Evolutionary conservation across 2,113 vertebrate genomes (phyloP).

Genomic region (Romanogobio albipinnatus): DNA sequence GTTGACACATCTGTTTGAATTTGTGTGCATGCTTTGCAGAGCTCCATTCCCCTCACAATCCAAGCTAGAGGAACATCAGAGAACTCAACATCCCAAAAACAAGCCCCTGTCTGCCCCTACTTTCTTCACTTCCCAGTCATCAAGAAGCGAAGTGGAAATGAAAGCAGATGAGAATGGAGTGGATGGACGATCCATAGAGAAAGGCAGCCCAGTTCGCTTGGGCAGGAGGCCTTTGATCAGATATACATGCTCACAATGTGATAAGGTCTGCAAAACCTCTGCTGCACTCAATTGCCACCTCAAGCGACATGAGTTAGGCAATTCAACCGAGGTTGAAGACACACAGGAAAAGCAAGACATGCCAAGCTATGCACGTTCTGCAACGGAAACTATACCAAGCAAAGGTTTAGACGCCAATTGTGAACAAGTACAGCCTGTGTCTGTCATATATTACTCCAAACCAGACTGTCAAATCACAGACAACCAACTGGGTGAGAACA

Average conservation of each 20-base stretch:
- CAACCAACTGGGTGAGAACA: constrained; percentile 47
- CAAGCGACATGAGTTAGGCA: constrained; percentile 80
- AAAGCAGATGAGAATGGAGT: constrained; percentile 63
- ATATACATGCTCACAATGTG: constrained; percentile 83
- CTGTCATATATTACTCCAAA: constrained; percentile 78
- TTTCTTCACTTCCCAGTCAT: constrained; percentile 37
- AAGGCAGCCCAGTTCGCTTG: constrained; percentile 67
- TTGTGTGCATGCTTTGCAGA: constrained; percentile 77
- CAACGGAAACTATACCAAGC: constrained; percentile 55
- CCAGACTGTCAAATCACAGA: constrained; percentile 57
- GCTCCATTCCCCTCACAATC: constrained; percentile 76
- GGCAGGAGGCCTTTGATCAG: constrained; percentile 80
- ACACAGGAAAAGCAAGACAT: constrained; percentile 52
- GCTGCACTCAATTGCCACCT: constrained; percentile 84
- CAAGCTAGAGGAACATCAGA: constrained; percentile 81
- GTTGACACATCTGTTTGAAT: constrained; percentile 81
- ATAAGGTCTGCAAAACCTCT: constrained; percentile 88
- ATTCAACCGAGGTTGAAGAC: constrained; percentile 71
- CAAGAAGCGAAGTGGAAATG: constrained; percentile 55
- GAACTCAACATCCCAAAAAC: constrained; percentile 73
- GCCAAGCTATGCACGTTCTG: constrained; percentile 46
- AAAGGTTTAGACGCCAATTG: constrained; percentile 61
- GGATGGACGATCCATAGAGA: constrained; percentile 58
- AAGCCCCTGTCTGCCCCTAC: constrained; percentile 59
- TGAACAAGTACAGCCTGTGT: constrained; percentile 70